Base-by-base conservation (phyloP, 2,888 invertebrate genomes). In the Adelphocoris suturalis region DNA sequence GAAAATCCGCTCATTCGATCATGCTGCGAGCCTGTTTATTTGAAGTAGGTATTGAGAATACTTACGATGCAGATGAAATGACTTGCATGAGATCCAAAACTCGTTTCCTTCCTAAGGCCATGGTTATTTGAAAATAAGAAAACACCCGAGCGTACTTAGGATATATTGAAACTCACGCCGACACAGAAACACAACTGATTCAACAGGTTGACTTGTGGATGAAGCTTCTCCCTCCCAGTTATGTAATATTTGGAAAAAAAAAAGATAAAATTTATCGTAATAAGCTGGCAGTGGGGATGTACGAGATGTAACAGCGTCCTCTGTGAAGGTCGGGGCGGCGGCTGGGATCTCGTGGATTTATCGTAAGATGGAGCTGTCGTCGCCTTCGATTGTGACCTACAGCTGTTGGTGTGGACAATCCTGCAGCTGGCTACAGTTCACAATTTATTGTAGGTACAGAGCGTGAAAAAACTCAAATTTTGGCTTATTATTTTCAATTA, bases 31-130 rank as follows among this genome's bases (percentile, higher is more conserved):
- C n/a, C n/a, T n/a, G n/a, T n/a, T n/a, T n/a, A n/a, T n/a, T 37
- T 37, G 37, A 91, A 90, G 91, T 91, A 91, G 91, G 90, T 90
- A 75, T 0, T 37, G 57, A 37, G 37, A 37, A 37, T 85, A 91
- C 91, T 91, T 89, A 90, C 96, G 96, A 95, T 90, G 95, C 95
- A 89, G 94, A 94, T 86, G 96, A 95, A 90, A 96, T 94, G 48
- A 95, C 94, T 92, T 95, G 94, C 90, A 96, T 93, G 92, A 96
- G 94, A 93, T 95, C 95, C 90, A 96, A 93, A 87, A 96, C 95
- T 90, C 92, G 91, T 93, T 95, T 95, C 92, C 95, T 94, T 84
- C 94, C 93, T 91, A 93, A 93, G 95, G 95, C 95, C 90, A 91
- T 47, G 16, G 52, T 16, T 52, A 52, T 11, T 14, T 14, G 52